phyloP scores from a whole-genome alignment of 2,113 vertebrate species.

The Trogon melanurus region DNA sequence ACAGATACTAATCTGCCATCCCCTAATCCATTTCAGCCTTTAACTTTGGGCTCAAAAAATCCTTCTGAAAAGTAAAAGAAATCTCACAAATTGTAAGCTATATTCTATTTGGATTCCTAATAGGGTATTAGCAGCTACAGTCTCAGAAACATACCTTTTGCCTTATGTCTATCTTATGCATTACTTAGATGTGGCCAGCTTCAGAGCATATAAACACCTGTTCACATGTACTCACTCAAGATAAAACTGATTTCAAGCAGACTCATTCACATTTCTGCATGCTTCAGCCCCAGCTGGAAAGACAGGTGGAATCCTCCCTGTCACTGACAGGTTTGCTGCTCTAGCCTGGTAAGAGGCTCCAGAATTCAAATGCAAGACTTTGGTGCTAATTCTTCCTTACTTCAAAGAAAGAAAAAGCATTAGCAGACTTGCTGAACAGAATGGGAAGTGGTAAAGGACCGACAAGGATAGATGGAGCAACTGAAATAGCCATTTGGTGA shows the following conservation, averaged over 20 bases:
- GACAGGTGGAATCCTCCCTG: neutral
- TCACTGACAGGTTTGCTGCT: neutral
- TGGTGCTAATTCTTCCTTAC: neutral
- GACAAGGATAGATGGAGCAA: neutral
- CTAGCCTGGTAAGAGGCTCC: neutral
- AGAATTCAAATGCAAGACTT: neutral
- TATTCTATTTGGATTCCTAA: neutral
- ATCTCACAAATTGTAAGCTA: neutral
- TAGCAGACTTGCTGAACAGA: neutral
- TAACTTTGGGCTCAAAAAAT: neutral
- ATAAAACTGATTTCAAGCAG: neutral
- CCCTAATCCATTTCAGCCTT: neutral
- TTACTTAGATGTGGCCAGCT: neutral
- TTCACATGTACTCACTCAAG: neutral
- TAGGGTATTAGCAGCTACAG: neutral
- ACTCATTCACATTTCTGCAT: neutral
- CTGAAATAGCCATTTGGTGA: neutral
- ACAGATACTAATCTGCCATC: neutral
- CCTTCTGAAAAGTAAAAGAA: neutral
- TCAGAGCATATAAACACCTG: neutral
- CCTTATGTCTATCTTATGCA: neutral
- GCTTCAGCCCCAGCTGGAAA: neutral
- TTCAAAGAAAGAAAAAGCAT: neutral
- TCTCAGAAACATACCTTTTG: neutral
- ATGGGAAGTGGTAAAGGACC: neutral